Evolutionary conservation across 2,113 vertebrate genomes (phyloP).

Genomic region (Scomber japonicus): DNA sequence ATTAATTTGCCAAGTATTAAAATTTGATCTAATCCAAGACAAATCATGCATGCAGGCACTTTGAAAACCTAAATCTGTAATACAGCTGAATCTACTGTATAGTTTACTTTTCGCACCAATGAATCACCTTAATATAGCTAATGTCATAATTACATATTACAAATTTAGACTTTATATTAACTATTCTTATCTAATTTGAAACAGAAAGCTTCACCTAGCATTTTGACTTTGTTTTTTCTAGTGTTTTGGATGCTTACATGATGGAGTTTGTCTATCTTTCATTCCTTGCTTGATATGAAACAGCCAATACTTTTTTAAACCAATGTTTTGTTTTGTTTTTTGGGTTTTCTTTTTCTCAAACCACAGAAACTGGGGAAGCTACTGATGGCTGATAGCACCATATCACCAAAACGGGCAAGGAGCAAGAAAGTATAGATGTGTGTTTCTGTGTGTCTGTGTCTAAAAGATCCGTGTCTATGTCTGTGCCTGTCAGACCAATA

Average conservation of each 20-base stretch:
- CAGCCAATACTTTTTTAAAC: not conserved
- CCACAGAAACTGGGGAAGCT: not conserved
- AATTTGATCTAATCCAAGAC: no score
- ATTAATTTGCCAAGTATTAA: not conserved
- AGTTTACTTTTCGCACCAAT: no score
- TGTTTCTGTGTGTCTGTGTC: not conserved
- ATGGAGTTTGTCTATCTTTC: not conserved
- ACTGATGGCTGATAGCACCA: constrained; percentile 12
- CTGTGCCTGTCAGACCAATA: not conserved
- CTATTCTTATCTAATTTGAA: no score
- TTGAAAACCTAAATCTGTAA: no score
- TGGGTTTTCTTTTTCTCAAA: not conserved
- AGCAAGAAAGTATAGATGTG: not conserved
- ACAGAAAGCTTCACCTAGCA: no score
- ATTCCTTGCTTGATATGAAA: not conserved
- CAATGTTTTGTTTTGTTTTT: not conserved
- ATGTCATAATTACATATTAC: no score
- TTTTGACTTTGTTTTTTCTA: no score
- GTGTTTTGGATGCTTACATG: constrained; percentile 1
- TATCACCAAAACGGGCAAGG: constrained; percentile 1
- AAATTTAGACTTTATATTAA: no score
- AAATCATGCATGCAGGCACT: no score
- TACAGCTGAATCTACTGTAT: no score
- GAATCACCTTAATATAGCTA: no score
- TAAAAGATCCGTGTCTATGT: not conserved